A percentile compares a stretch with the other conserved stretches of the same genome.
phyloP scores from a whole-genome alignment of 1,140 invertebrate genomes.

The Zaprionus gabonicus region DNA sequence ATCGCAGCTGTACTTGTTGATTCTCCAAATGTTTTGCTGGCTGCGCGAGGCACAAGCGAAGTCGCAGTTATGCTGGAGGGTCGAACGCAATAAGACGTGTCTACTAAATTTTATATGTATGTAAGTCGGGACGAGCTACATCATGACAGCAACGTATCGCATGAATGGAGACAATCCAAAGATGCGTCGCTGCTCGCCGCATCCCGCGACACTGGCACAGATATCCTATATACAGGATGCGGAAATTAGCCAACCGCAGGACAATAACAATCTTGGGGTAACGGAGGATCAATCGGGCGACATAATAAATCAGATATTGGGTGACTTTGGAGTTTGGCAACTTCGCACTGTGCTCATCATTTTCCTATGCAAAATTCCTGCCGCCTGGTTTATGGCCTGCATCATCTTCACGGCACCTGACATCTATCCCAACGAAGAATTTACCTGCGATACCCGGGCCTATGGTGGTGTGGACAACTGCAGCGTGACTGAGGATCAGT shows the following conservation, averaged over 20 bases:
- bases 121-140: background rate
- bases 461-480: slow-evolving; percentile 39
- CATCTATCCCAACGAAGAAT: slow-evolving; percentile 67
- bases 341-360: slow-evolving; percentile 78
- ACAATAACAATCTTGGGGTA: background rate
- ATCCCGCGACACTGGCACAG: slow-evolving; percentile 27
- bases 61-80: slow-evolving; percentile 73
- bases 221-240: slow-evolving; percentile 33
- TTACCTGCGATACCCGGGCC: slow-evolving; percentile 55
- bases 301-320: slow-evolving; percentile 68
- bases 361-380: slow-evolving; percentile 84
- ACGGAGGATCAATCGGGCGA: slow-evolving; percentile 43
- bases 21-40: slow-evolving; percentile 50
- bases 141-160: slow-evolving; percentile 26
- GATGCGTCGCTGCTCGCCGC: slow-evolving; percentile 36
- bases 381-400: slow-evolving; percentile 85
- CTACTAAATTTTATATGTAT: slow-evolving; percentile 48
- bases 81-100: slow-evolving; percentile 53
- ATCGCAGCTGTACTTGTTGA: slow-evolving; percentile 16
- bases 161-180: slow-evolving; percentile 25
- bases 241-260: background rate
- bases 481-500: slow-evolving; percentile 64
- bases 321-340: slow-evolving; percentile 84
- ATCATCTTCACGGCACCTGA: slow-evolving; percentile 83
- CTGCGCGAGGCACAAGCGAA: slow-evolving; percentile 47